These are phyloP conservation scores for Rhinolophus sinicus DNA, from an alignment of 2,113 vertebrate genomes.

Conservation along the genomic window DNA sequence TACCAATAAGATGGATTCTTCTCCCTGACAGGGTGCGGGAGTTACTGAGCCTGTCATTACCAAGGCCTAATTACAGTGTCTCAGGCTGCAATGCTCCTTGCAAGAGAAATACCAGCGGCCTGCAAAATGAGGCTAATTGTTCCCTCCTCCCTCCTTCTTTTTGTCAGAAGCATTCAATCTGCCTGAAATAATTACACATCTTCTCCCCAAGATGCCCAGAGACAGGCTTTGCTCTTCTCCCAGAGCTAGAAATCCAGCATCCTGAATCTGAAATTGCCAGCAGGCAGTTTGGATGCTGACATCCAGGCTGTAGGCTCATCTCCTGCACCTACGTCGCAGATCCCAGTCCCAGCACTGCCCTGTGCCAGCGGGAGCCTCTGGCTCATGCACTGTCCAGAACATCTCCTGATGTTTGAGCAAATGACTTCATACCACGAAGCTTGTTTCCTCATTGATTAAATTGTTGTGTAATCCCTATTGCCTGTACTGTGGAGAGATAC, in stretches of 20 bases:
- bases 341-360: not conserved
- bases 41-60: constrained; percentile 85
- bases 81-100: constrained; percentile 79
- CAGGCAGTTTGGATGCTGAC: not conserved
- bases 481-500: too few species aligned
- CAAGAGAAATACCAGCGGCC: constrained; percentile 81
- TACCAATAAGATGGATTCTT: constrained; percentile 86
- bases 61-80: constrained; percentile 85
- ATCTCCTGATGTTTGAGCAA: too few species aligned
- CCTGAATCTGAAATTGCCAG: not conserved
- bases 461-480: fast-evolving
- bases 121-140: constrained; percentile 83
- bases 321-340: not conserved
- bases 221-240: constrained; percentile 63
- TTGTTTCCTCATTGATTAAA: not conserved
- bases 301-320: not conserved
- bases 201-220: constrained; percentile 60
- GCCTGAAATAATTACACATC: constrained; percentile 83
- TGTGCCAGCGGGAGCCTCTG: fast-evolving
- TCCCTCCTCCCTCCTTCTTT: constrained; percentile 59
- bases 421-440: fast-evolving
- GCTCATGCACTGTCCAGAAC: not conserved
- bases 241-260: not conserved
- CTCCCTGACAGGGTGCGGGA: constrained; percentile 81
- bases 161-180: constrained; percentile 81